These are phyloP conservation scores for Lithodes maja DNA, from an alignment of 2,888 invertebrate species.

Conservation along the genomic window DNA sequence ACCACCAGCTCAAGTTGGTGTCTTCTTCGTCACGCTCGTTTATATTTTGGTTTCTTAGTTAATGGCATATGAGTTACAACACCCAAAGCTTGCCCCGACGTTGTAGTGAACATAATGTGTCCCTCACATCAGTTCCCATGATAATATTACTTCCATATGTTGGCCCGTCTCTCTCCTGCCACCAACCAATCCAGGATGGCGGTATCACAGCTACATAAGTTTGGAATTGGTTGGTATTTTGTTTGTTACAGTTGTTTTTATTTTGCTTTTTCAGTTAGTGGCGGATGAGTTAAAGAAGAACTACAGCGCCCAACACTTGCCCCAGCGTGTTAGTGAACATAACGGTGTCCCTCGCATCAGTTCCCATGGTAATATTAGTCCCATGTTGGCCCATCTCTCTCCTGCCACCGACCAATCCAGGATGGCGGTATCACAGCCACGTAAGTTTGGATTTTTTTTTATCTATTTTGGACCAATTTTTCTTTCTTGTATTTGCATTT, in stretches of 20 bases:
- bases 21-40: no score
- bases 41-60: no score
- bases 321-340: not conserved
- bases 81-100: no score
- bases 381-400: not conserved
- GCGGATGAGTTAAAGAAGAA: slow-evolving; percentile 67
- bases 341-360: slow-evolving; percentile 46
- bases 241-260: not conserved
- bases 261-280: slow-evolving; percentile 26
- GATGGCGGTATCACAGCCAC: slow-evolving; percentile 80
- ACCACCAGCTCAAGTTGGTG: no score
- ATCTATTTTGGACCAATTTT: not conserved
- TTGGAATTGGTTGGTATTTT: not conserved
- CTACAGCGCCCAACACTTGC: slow-evolving; percentile 43
- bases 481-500: not conserved
- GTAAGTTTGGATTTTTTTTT: slow-evolving; percentile 26
- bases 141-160: slow-evolving; percentile 26
- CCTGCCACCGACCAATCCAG: slow-evolving; percentile 56
- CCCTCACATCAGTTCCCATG: slow-evolving; percentile 50
- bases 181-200: slow-evolving; percentile 61
- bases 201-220: slow-evolving; percentile 80
- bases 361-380: slow-evolving; percentile 45
- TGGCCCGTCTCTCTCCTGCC: not conserved
- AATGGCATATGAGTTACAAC: no score
- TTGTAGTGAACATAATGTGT: slow-evolving; percentile 2